Base-by-base conservation (phyloP, 2,888 invertebrate species). In the Chrysomela aeneicollis region DNA sequence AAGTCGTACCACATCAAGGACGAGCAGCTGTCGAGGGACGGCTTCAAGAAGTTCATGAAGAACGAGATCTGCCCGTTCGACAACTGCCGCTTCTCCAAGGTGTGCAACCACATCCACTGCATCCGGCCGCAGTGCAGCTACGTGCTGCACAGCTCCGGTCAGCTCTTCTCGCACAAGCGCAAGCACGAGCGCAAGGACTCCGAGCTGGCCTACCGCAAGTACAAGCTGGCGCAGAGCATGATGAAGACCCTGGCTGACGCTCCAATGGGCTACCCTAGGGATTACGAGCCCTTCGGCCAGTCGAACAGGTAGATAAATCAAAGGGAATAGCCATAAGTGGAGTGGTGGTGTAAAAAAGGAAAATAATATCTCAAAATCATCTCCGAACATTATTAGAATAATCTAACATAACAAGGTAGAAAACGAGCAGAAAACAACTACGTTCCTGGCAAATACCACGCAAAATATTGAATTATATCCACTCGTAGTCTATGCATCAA, bases 11-110 rank as follows among this genome's bases (percentile, higher is more conserved):
- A 98, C 83, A 93, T 97, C 79, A 97, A 97, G 84, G 98, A 98
- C 84, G 96, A 97, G 80, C 95, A 97, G 71, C 85, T 98, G 52
- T 92, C 94, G 46, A 90, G 94, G 69, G 98, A 98, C 80, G 98
- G 98, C 17, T 98, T 98, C 86, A 98, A 97, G 84, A 98, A 98
- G 82, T 98, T 97, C 83, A 94, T 98, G 90, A 98, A 98, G 83
- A 95, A 95, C 74, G 98, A 98, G 79, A 88, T 90, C 0, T 98
- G 98, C 76, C 92, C 93, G 0, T 98, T 94, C 84, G 90, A 93
- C 37, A 92, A 91, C 74, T 98, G 98, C 81, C 89, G 95, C 63
- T 98, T 97, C 83, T 97, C 97, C 42, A 89, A 93, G 64, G 93
- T 96, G 53, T 95, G 95, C 86, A 98, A 98, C 85, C 98, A 98